These are phyloP conservation scores for Isoperla grammatica DNA, from an alignment of 2,888 invertebrate species.

Conservation along the genomic window DNA sequence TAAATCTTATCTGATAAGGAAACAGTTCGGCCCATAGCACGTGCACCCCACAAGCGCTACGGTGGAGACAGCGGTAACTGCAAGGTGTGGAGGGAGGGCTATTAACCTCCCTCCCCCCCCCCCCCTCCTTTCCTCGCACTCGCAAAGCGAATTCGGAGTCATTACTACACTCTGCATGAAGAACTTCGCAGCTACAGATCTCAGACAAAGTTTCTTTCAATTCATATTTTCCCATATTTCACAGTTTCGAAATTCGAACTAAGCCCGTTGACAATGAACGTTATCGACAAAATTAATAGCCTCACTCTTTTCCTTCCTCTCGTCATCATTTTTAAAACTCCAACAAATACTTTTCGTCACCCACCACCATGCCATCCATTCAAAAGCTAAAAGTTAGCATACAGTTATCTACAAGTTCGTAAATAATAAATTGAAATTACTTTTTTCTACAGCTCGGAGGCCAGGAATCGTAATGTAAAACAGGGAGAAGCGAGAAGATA, in stretches of 20 bases:
- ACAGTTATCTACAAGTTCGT: conserved; percentile 41
- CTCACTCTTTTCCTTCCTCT: conserved; percentile 37
- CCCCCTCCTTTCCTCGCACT: neutral
- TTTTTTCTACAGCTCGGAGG: conserved; percentile 37
- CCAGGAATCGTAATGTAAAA: conserved; percentile 29
- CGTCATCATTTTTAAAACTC: conserved; percentile 36
- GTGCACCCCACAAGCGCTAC: no score
- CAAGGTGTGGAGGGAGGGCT: no score
- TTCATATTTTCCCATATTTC: conserved; percentile 15
- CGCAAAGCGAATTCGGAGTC: conserved; percentile 1
- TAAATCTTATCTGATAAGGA: no score
- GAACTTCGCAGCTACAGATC: neutral
- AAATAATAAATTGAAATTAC: conserved; percentile 45
- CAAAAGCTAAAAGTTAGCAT: conserved; percentile 25
- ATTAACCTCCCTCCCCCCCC: neutral
- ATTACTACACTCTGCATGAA: conserved; percentile 2
- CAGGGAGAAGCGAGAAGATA: conserved; percentile 26
- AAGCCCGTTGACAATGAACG: conserved; percentile 38
- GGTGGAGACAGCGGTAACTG: no score
- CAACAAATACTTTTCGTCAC: conserved; percentile 26
- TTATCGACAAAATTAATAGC: conserved; percentile 42
- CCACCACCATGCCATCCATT: conserved; percentile 12
- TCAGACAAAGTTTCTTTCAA: conserved; percentile 7
- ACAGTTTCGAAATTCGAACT: conserved; percentile 32
- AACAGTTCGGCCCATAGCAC: no score